These are phyloP conservation scores for Dendropsophus ebraccatus DNA, from an alignment of 2,113 vertebrate genomes.

Conservation along the genomic window DNA sequence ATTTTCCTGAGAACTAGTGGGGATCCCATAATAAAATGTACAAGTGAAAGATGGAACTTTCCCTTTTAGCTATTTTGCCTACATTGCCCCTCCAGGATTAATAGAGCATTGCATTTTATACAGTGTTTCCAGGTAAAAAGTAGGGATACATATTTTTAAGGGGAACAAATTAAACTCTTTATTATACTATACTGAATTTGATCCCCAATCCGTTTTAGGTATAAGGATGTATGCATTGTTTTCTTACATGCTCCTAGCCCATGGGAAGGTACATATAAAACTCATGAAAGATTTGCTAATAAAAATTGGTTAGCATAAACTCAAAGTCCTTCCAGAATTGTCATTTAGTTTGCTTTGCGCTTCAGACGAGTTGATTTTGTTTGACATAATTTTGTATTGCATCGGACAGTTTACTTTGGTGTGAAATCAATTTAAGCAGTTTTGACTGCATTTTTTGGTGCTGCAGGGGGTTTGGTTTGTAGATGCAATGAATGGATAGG, in stretches of 20 bases:
- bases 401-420: slow-evolving; percentile 17
- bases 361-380: slow-evolving; percentile 22
- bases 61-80: no score
- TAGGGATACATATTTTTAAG: no score
- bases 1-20: neutral
- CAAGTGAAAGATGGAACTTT: neutral
- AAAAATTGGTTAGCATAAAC: neutral
- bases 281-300: neutral
- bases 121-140: no score
- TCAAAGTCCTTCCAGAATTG: neutral
- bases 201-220: no score
- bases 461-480: slow-evolving; percentile 40
- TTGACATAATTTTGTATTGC: slow-evolving; percentile 7
- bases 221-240: no score
- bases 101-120: neutral
- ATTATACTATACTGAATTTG: no score
- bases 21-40: no score
- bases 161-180: no score
- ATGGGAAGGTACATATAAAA: neutral
- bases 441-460: slow-evolving; percentile 29
- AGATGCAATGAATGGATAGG: slow-evolving; percentile 8
- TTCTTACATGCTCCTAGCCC: no score
- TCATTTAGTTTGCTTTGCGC: slow-evolving; percentile 6
- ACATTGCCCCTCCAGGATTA: neutral
- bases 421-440: slow-evolving; percentile 38